Percentiles rank a stretch among this genome's conserved stretches.
Conservation (phyloP, 2,888 invertebrate genomes). For the Zelleria hepariella region DNA sequence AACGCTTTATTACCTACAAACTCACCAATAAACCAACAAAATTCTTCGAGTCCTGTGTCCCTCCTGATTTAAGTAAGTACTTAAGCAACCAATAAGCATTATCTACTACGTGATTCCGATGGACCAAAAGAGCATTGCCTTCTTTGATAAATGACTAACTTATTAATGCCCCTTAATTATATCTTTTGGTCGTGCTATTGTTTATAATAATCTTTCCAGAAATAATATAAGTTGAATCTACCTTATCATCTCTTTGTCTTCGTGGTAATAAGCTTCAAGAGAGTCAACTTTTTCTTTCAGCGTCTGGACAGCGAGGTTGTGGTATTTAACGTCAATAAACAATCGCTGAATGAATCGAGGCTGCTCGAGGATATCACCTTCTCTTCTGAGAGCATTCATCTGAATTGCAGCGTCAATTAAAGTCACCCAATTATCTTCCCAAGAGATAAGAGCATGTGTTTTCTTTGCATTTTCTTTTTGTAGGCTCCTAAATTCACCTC, state of each 20-base stretch:
- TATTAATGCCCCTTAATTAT: too few relatives aligned
- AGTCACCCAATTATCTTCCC: constrained; percentile 80
- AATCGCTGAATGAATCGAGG: constrained; percentile 53
- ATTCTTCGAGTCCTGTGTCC: too few relatives aligned
- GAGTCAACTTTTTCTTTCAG: not conserved
- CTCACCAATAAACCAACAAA: too few relatives aligned
- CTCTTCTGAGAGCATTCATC: constrained; percentile 56
- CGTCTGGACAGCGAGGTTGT: not conserved
- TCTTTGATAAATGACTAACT: too few relatives aligned
- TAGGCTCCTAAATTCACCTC: constrained; percentile 4
- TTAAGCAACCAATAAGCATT: not conserved
- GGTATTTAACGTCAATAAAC: not conserved
- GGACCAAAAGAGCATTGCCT: too few relatives aligned
- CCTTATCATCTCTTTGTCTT: not conserved
- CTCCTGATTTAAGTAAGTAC: not conserved
- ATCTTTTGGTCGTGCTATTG: too few relatives aligned
- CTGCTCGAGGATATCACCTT: constrained; percentile 56
- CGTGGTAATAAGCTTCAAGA: not conserved
- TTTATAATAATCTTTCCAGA: too few relatives aligned
- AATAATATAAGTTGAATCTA: too few relatives aligned
- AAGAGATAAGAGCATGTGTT: constrained; percentile 39
- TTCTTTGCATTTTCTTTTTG: not conserved
- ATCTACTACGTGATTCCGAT: not conserved
- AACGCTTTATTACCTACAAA: not conserved
- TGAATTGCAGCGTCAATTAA: constrained; percentile 85